Evolutionary conservation across 2,113 vertebrate genomes (phyloP), one percentile per base, ranked within the genome.

Genomic region (Phocoena phocoena): DNA sequence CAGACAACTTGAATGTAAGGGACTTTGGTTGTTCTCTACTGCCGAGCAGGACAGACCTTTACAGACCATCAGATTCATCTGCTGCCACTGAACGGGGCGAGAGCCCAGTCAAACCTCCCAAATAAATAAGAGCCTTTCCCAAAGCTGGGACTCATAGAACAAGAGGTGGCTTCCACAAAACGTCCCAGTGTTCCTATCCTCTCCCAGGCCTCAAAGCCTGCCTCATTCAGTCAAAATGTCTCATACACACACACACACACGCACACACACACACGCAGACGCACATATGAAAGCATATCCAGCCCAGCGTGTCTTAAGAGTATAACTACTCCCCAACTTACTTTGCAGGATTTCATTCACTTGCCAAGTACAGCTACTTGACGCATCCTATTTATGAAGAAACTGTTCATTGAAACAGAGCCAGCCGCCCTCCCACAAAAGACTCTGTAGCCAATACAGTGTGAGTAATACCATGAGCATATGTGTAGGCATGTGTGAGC

Each of bases 241-340:
- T 65, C 38, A 6, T 15, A n/a, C 15, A 85, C 26, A 23, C 13
- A n/a, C 2, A 38, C 33, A 44, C 3, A 63, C 14, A n/a, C 38
- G 38, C 12, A n/a, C 25, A 41, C 1, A 6, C 1, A 1, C 17
- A 13, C 41, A 41, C 41, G 4, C 1, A 3, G 12, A 13, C 15
- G 2, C 53, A 28, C 6, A 81, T 44, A 33, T 1, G 3, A 15
- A 79, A 10, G 26, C 33, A n/a, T 20, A 62, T 6, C 12, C 10
- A 76, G n/a, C 9, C 9, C 3, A 31, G 10, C 13, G 13, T 12
- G 9, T 81, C 50, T 36, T 63, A n/a, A 65, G 53, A 88, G 33
- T 44, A 47, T 2, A 38, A 28, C 18, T 4, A 14, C 12, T 41
- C 65, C 33, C 38, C 47, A 71, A 2, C n/a, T 70, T n/a, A 73